Conservation (phyloP, 2,888 invertebrate genomes). For the Temnothorax unifasciatus region DNA sequence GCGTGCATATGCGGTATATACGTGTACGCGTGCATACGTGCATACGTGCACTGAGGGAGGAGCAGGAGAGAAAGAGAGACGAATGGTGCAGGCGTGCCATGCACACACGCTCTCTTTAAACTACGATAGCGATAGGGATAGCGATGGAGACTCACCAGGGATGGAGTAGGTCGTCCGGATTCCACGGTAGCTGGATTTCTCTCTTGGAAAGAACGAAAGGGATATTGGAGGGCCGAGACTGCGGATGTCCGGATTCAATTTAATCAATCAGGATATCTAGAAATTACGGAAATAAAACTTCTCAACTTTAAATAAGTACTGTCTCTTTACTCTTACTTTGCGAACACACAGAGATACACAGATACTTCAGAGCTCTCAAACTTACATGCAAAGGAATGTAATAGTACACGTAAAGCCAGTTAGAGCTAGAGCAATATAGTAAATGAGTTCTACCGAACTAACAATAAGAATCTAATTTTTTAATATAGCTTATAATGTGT, state of each 20-base stretch:
- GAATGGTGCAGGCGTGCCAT: not conserved
- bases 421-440: not conserved
- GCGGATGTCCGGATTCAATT: not conserved
- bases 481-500: not conserved
- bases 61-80: not conserved
- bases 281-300: not conserved
- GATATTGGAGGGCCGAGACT: not conserved
- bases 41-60: constrained; percentile 17
- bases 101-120: constrained; percentile 53
- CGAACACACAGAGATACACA: not conserved
- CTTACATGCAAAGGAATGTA: not conserved
- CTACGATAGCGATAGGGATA: constrained; percentile 33
- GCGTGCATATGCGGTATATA: constrained; percentile 32
- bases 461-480: not conserved
- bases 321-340: not conserved
- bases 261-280: not conserved
- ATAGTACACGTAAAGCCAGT: not conserved
- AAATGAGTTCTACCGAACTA: not conserved
- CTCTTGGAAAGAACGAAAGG: constrained; percentile 6
- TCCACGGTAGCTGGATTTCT: constrained; percentile 35
- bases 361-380: not conserved
- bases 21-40: constrained; percentile 5
- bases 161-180: constrained; percentile 52
- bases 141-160: constrained; percentile 57
- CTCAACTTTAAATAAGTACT: not conserved